Evolutionary conservation across 2,113 vertebrate genomes (phyloP), one percentile per base, ranked within the genome.

Genomic region (Ahaetulla prasina): DNA sequence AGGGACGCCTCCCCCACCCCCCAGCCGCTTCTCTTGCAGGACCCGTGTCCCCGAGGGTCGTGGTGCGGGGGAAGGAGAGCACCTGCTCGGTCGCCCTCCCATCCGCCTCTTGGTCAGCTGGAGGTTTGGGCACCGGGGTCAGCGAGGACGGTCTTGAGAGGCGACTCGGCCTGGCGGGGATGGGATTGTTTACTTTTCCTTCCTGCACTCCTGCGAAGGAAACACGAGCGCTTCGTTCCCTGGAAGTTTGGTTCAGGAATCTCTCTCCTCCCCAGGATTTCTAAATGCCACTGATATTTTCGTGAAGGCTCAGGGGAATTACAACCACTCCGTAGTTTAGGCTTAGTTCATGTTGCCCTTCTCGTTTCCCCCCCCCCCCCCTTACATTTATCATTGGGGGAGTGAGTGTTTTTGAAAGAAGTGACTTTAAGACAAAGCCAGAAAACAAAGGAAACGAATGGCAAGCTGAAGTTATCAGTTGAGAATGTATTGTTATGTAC

Each of bases 181-280:
- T 16, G 49, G 23, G 91, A 12, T 89, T 92, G 74, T 92, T 92
- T 60, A 89, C 92, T 85, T 89, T 85, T 22, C 74, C 39, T 54
- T 52, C 39, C 27, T 57, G 68, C 10, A 2, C 92, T 55, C 57
- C 85, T 30, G 45, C 53, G 35, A 88, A 85, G 45, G 57, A 92
- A 89, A 39, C 27, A 60, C 68, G 16, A 25, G 68, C 20, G 92
- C 74, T 92, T 57, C 25, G 35, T 43, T 47, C 68, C 27, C 43
- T 55, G 68, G 68, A 60, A 57, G 52, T 85, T 60, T 49, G 88
- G 23, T 68, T 85, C 35, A 3, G 49, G 47, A 43, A 47, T 85
- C 43, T 25, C 84, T 63, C 74, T 27, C 12, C 22, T 22, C 43
- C 27, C n/a, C 10, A 6, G 39, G 45, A 27, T 6, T 47, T 50